Conservation (phyloP, 2,888 invertebrate species). For the Tanytarsus gracilentus region DNA sequence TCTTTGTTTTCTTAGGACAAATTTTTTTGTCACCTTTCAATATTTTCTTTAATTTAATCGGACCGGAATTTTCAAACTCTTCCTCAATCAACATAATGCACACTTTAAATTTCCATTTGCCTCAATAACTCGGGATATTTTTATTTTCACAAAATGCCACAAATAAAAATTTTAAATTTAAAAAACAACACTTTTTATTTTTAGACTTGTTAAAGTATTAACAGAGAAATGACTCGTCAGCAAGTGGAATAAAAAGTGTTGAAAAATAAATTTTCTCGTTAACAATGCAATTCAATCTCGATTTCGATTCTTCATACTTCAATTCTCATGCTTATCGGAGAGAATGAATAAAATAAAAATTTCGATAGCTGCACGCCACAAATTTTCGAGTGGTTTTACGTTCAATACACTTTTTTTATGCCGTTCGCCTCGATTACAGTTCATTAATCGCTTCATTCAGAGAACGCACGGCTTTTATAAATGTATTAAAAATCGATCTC, state of each 20-base stretch:
- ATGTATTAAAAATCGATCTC: background rate
- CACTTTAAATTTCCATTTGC: too few species aligned
- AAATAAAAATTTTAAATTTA: too few species aligned
- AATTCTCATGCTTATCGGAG: conserved; percentile 19
- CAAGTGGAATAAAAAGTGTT: background rate
- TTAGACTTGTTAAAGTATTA: too few species aligned
- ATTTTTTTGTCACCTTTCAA: too few species aligned
- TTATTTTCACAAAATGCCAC: too few species aligned
- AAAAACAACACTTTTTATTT: too few species aligned
- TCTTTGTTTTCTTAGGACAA: too few species aligned
- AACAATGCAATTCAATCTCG: conserved; percentile 26
- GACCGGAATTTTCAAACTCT: too few species aligned
- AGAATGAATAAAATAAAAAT: background rate
- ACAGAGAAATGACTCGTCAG: too few species aligned
- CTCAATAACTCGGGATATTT: too few species aligned
- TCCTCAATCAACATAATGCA: too few species aligned
- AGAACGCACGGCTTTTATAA: background rate
- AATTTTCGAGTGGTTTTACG: background rate
- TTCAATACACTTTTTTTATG: background rate
- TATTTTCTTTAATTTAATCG: too few species aligned
- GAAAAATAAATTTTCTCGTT: background rate
- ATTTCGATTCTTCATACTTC: conserved; percentile 16
- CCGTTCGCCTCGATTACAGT: background rate
- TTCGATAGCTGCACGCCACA: background rate
- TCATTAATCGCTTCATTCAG: conserved; percentile 26